Evolutionary conservation across 2,888 invertebrate species (phyloP), one percentile per base, ranked within the genome.

Genomic region (Poecilus cupreus): DNA sequence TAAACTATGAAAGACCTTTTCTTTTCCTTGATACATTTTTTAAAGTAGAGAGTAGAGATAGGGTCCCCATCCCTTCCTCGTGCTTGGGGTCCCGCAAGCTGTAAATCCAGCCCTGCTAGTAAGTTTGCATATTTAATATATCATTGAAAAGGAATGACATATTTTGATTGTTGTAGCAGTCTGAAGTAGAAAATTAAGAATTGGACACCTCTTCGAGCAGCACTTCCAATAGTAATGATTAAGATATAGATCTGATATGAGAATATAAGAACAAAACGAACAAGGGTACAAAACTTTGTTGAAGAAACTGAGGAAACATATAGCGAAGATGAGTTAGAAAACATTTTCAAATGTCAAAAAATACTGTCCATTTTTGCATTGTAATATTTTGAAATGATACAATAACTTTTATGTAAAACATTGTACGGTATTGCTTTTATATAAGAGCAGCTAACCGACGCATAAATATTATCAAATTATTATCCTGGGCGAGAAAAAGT

Each of bases 401-500:
- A 39, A 39, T 39, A 39, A 39, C 39, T 39, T 39, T 1, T 11
- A 39, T 39, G 39, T 39, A 39, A 39, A 39, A 39, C 8, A n/a
- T 39, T 39, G 39, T 39, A 39, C n/a, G n/a, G 8, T 8, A 11
- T 2, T 39, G 39, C n/a, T 39, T 39, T 39, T 11, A 39, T 39
- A 2, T 39, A 1, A 39, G 39, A 39, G 39, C 2, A 82, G 76
- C n/a, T 83, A 13, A 37, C 64, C 37, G 10, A n/a, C 18, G 74
- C 72, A 13, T 46, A 78, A 13, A 57, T 83, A 20, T 24, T 83
- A 8, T 74, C 82, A 11, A 18, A 37, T 39, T 60, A 83, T 51
- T 60, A 13, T 11, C 77, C 57, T 74, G 83, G 83, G 8, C 76
- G 82, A 51, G 16, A 57, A 11, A 81, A 81, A 64, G 78, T 83